phyloP scores from a whole-genome alignment of 2,888 invertebrate genomes.

The Acleris cristana region DNA sequence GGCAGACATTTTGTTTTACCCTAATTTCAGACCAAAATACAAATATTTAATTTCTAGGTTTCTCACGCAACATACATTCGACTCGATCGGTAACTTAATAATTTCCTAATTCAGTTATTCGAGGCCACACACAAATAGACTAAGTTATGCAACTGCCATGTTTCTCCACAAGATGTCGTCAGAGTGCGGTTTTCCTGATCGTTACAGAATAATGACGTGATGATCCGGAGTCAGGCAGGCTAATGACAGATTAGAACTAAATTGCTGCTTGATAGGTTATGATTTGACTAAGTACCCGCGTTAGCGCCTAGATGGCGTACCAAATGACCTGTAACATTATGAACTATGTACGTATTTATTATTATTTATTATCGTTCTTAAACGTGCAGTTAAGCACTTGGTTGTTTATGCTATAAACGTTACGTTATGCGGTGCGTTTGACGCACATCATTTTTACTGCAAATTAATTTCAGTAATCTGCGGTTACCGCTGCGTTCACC shows the following conservation, averaged over 20 bases:
- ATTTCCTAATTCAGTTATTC: constrained; percentile 16
- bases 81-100: neutral
- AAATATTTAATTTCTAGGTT: too few relatives aligned
- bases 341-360: neutral
- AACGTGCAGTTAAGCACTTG: too few relatives aligned
- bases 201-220: constrained; percentile 11
- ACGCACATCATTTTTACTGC: too few relatives aligned
- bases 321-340: neutral
- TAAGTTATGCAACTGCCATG: constrained; percentile 12
- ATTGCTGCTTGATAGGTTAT: constrained; percentile 9
- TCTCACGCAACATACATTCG: neutral
- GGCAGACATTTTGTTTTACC: too few relatives aligned
- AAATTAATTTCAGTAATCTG: too few relatives aligned
- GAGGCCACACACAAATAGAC: constrained; percentile 16
- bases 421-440: too few relatives aligned
- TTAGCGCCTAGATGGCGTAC: neutral
- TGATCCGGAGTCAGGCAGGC: constrained; percentile 1
- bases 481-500: too few relatives aligned
- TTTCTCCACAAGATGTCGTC: constrained; percentile 25
- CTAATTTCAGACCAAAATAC: too few relatives aligned
- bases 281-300: neutral
- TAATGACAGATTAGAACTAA: constrained; percentile 14
- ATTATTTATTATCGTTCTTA: neutral
- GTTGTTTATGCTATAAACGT: too few relatives aligned
- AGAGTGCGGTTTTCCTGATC: constrained; percentile 27